These are phyloP conservation scores for Tortrix viridana DNA, from an alignment of 2,888 invertebrate genomes.

Conservation along the genomic window DNA sequence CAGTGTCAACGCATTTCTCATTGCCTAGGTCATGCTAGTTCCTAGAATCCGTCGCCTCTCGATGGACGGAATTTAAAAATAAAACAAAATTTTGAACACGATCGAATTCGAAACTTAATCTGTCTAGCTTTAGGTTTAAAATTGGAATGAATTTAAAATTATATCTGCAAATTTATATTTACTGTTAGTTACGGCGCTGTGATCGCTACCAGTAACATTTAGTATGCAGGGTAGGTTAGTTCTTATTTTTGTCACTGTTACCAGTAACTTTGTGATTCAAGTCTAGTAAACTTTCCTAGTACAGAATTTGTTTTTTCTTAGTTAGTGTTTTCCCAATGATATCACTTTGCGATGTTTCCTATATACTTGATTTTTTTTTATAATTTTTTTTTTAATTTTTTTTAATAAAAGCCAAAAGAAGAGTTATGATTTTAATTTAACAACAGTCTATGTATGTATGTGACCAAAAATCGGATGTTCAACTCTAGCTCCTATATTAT, in stretches of 20 bases:
- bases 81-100: neutral
- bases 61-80: neutral
- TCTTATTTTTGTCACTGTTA: neutral
- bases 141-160: neutral
- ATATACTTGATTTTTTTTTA: too few relatives aligned
- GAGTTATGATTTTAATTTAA: too few relatives aligned
- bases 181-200: neutral
- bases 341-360: too few relatives aligned
- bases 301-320: too few relatives aligned
- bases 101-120: neutral
- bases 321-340: too few relatives aligned
- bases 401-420: too few relatives aligned
- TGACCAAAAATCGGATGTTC: too few relatives aligned
- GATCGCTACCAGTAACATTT: neutral
- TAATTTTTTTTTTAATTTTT: too few relatives aligned
- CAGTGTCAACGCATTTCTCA: constrained; percentile 41
- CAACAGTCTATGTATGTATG: too few relatives aligned
- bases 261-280: too few relatives aligned
- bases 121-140: neutral
- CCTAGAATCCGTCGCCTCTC: constrained; percentile 19
- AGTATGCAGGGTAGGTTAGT: neutral
- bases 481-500: too few relatives aligned
- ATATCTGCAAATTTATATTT: neutral
- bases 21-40: constrained; percentile 48
- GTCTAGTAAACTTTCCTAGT: too few relatives aligned